phyloP scores from a whole-genome alignment of 2,888 invertebrate species.

The Scelioninae gen. 2 region DNA sequence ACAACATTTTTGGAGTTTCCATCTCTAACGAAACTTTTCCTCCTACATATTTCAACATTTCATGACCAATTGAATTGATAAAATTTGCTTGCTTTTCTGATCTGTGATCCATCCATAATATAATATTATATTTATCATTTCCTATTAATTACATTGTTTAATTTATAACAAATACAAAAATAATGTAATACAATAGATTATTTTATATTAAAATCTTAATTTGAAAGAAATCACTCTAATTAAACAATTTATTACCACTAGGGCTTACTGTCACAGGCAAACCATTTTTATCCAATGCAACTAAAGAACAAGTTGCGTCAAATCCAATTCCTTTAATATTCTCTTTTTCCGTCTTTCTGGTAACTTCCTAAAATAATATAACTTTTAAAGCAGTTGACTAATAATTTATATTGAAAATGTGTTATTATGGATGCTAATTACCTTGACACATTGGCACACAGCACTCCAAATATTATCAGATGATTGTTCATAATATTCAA shows the following conservation, averaged over 20 bases:
- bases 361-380: slow-evolving; percentile 79
- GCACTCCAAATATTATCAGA: slow-evolving; percentile 92
- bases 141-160: slow-evolving; percentile 73
- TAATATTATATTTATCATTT: slow-evolving; percentile 85
- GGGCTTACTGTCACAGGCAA: slow-evolving; percentile 84
- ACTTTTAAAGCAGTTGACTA: no score
- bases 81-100: slow-evolving; percentile 86
- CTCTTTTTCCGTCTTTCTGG: slow-evolving; percentile 76
- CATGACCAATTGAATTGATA: slow-evolving; percentile 87
- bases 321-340: slow-evolving; percentile 92
- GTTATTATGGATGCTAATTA: slow-evolving; percentile 70
- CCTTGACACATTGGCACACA: slow-evolving; percentile 85
- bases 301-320: slow-evolving; percentile 96
- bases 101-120: slow-evolving; percentile 96
- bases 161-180: neutral
- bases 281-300: slow-evolving; percentile 83
- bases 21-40: slow-evolving; percentile 97
- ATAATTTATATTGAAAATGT: no score
- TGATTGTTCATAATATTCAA: slow-evolving; percentile 92
- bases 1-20: slow-evolving; percentile 95
- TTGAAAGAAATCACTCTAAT: no score
- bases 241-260: slow-evolving; percentile 78
- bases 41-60: slow-evolving; percentile 89
- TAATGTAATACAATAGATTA: no score
- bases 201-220: no score